Conservation (phyloP, 2,888 invertebrate species). For the Ctena decussata region DNA sequence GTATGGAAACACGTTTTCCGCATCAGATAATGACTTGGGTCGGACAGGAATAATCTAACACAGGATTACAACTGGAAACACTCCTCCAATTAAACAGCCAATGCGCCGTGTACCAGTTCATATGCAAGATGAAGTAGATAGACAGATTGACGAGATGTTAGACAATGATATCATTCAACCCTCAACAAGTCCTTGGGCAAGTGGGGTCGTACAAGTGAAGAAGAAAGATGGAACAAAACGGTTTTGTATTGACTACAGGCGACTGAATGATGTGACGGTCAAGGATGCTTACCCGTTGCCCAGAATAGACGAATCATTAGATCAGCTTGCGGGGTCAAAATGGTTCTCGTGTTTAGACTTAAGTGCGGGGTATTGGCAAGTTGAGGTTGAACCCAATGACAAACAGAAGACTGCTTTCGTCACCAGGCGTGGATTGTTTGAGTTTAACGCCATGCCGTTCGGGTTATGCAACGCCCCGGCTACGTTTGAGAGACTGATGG, state of each 20-base stretch:
- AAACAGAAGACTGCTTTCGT: conserved; percentile 50
- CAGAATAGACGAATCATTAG: background rate
- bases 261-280: background rate
- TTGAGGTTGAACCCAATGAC: conserved; percentile 38
- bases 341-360: conserved; percentile 58
- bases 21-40: background rate
- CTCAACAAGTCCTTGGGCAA: background rate
- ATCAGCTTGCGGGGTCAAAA: conserved; percentile 24
- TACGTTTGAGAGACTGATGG: conserved; percentile 68
- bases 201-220: background rate
- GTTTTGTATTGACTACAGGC: background rate
- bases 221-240: background rate
- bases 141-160: background rate
- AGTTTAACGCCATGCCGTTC: conserved; percentile 65
- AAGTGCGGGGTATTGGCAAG: conserved; percentile 62
- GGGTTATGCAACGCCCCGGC: conserved; percentile 67
- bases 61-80: background rate
- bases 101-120: background rate
- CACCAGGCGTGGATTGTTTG: conserved; percentile 34
- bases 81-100: background rate
- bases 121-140: background rate
- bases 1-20: background rate
- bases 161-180: background rate
- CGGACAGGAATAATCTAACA: background rate
- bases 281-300: conserved; percentile 2